A percentile compares a stretch with the other conserved stretches of the same genome.
phyloP scores from a whole-genome alignment of 2,888 invertebrate genomes.

The Spodoptera littoralis region DNA sequence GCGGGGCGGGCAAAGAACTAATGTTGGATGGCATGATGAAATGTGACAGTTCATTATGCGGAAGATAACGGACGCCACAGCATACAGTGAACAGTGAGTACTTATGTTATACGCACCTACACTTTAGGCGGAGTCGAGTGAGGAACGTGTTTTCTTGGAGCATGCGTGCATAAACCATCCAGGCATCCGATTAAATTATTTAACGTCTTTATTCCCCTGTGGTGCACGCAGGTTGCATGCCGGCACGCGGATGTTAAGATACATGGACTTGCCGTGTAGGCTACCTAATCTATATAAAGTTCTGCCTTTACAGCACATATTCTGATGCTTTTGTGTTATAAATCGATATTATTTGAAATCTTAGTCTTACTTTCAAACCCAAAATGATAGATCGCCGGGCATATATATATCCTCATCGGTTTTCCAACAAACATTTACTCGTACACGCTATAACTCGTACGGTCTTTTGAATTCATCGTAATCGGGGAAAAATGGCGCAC shows the following conservation, averaged over 20 bases:
- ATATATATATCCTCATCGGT: constrained; percentile 30
- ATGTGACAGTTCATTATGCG: constrained; percentile 62
- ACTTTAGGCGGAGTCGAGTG: constrained; percentile 53
- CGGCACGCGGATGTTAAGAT: constrained; percentile 80
- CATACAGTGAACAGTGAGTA: constrained; percentile 49
- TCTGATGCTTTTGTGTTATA: constrained; percentile 9
- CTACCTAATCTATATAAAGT: constrained; percentile 57
- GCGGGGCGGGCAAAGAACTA: constrained; percentile 48
- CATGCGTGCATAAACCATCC: constrained; percentile 80
- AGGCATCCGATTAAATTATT: constrained; percentile 86
- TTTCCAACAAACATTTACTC: constrained; percentile 37
- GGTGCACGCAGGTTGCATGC: constrained; percentile 85
- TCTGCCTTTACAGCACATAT: constrained; percentile 30
- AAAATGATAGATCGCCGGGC: constrained; percentile 17
- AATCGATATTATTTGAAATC: constrained; percentile 17
- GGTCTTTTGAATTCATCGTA: constrained; percentile 53
- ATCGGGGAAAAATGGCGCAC: constrained; percentile 54
- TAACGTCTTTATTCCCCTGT: constrained; percentile 87
- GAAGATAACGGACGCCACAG: constrained; percentile 59
- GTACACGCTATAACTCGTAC: constrained; percentile 43
- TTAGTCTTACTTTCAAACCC: constrained; percentile 8
- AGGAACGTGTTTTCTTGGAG: constrained; percentile 67
- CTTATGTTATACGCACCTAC: constrained; percentile 54
- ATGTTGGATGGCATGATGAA: constrained; percentile 59
- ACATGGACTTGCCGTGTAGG: constrained; percentile 72